Conservation (phyloP, 2,888 invertebrate species). For the Escarpia spicata region DNA sequence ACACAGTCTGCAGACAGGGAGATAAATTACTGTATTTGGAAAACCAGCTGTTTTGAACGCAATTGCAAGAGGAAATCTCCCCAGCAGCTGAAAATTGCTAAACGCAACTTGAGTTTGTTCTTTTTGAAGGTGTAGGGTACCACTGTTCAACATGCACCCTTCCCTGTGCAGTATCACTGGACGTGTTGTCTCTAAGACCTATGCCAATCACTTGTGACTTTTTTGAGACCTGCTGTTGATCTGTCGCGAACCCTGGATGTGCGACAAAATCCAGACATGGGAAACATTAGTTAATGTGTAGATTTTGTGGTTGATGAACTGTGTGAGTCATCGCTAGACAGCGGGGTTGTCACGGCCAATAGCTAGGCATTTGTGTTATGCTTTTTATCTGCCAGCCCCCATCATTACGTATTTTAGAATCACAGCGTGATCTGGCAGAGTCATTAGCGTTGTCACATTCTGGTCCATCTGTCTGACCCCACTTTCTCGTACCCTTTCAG, state of each 20-base stretch:
- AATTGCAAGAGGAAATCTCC: too few species aligned
- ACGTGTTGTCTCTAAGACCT: neutral
- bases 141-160: too few species aligned
- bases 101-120: too few species aligned
- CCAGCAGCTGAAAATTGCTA: too few species aligned
- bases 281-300: slow-evolving; percentile 11
- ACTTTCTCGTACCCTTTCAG: neutral
- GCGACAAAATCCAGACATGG: neutral
- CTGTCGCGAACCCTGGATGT: neutral
- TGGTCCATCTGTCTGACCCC: neutral
- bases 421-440: slow-evolving; percentile 1
- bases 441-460: neutral
- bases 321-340: neutral
- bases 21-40: too few species aligned
- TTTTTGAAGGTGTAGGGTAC: too few species aligned
- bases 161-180: neutral
- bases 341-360: slow-evolving; percentile 9
- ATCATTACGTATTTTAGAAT: slow-evolving; percentile 3
- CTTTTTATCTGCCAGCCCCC: neutral
- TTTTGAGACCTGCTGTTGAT: neutral
- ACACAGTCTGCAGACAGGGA: too few species aligned
- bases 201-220: neutral
- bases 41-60: too few species aligned
- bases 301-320: neutral
- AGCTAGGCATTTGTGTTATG: neutral